Base-by-base conservation (phyloP, 2,797 vertebrate genomes). In the Alfaro cultratus region DNA sequence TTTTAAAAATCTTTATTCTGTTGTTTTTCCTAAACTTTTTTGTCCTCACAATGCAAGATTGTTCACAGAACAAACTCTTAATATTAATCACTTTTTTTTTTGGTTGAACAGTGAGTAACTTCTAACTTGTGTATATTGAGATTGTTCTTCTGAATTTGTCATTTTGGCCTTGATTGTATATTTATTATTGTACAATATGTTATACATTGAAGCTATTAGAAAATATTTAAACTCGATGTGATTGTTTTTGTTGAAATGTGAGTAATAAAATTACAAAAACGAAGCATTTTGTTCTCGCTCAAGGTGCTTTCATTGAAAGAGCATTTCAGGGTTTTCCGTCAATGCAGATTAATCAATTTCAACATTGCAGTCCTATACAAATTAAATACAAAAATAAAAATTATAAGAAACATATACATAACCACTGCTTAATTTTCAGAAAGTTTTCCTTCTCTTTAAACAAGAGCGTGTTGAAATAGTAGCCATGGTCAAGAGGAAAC, bases 131-230 rank as follows among this genome's bases (percentile, higher is more conserved):
- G 43, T 85, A 74, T 68, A 31, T 43, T 70, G 39, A 84, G 67
- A 43, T 77, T 8, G 70, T 57, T 83, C 21, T 85, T 89, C 86
- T 83, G 45, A 71, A 62, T 83, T 29, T 67, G 75, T 85, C 3
- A 75, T 78, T 83, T 74, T 87, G 82, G 90, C 88, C 87, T 90
- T 92, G 81, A 83, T 47, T 87, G 85, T 91, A 80, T 79, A 84
- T 88, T 81, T 88, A 67, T 83, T 76, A 46, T 55, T 87, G 73
- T 72, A 79, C 41, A 89, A 77, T 88, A 82, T 43, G 86, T 86
- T 72, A 83, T 73, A 73, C 21, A 26, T 23, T 26, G 43, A 26
- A 4, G 29, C 45, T 79, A 62, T 71, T 76, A 70, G 53, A 3
- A 41, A 72, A 46, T 21, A 53, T 71, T 79, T 76, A 46, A 72